phyloP scores from a whole-genome alignment of 2,113 vertebrate genomes.

The Dicentrarchus labrax region DNA sequence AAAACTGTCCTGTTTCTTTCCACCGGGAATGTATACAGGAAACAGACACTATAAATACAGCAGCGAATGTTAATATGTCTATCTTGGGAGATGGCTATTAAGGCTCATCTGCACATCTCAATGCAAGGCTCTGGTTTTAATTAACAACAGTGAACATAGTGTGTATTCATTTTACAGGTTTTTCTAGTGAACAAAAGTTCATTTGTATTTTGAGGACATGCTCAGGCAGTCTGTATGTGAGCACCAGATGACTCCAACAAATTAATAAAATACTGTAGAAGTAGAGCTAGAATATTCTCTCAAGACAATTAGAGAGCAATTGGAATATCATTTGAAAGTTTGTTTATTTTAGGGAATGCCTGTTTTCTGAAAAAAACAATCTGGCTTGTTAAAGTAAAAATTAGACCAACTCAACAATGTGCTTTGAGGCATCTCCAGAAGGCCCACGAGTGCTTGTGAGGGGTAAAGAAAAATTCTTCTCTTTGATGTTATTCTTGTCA shows the following conservation, averaged over 20 bases:
- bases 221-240: background rate
- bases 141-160: conserved; percentile 32
- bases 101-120: conserved; percentile 45
- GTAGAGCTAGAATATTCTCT: background rate
- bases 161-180: conserved; percentile 35
- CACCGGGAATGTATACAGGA: conserved; percentile 63
- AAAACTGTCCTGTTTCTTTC: conserved; percentile 35
- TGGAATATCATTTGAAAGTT: background rate
- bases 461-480: background rate
- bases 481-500: conserved; percentile 48
- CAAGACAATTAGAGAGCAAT: background rate
- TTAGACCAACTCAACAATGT: background rate
- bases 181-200: conserved; percentile 11
- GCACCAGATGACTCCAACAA: background rate
- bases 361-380: conserved; percentile 11
- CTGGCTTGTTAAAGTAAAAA: background rate
- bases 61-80: conserved; percentile 56
- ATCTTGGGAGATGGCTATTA: conserved; percentile 44
- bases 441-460: conserved; percentile 11
- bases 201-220: conserved; percentile 26
- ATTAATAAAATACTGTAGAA: background rate
- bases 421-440: conserved; percentile 21
- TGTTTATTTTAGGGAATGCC: background rate
- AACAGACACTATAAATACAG: conserved; percentile 64
- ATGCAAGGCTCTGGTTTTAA: conserved; percentile 45